These are phyloP conservation scores for Brachionus asplanchnoidis DNA, from an alignment of 1,140 invertebrate species.

Conservation along the genomic window DNA sequence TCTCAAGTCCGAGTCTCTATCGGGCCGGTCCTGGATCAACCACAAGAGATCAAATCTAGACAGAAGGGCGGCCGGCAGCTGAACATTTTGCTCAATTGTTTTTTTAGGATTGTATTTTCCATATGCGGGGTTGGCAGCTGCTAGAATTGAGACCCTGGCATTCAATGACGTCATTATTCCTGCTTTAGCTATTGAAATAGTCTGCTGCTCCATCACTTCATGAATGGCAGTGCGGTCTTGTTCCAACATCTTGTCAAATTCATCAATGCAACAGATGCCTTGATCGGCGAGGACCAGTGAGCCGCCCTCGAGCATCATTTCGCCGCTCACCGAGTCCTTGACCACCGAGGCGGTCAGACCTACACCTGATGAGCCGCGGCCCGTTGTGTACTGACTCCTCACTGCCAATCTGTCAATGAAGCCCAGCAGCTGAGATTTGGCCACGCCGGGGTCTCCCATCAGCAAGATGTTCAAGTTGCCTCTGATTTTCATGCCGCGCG, in stretches of 20 bases:
- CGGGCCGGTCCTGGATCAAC: constrained; percentile 90
- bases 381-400: constrained; percentile 91
- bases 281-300: constrained; percentile 97
- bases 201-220: constrained; percentile 98
- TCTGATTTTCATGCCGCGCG: constrained; percentile 66
- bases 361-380: constrained; percentile 91
- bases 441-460: constrained; percentile 99
- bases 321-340: constrained; percentile 92
- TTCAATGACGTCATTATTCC: constrained; percentile 97
- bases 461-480: constrained; percentile 96
- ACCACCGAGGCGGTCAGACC: constrained; percentile 95
- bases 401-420: constrained; percentile 89
- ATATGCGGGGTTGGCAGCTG: constrained; percentile 96
- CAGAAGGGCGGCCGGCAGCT: constrained; percentile 88
- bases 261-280: constrained; percentile 96
- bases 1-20: constrained; percentile 83
- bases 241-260: constrained; percentile 99
- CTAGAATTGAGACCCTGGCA: constrained; percentile 90
- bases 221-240: constrained; percentile 90
- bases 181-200: constrained; percentile 98
- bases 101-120: constrained; percentile 93
- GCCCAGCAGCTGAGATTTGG: constrained; percentile 90
- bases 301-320: constrained; percentile 95
- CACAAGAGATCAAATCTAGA: constrained; percentile 96
- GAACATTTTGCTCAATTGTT: constrained; percentile 92